Percentiles rank a stretch among this genome's conserved stretches.
These are phyloP conservation scores for Peromyscus leucopus DNA, from an alignment of 2,113 vertebrate genomes.

Conservation along the genomic window DNA sequence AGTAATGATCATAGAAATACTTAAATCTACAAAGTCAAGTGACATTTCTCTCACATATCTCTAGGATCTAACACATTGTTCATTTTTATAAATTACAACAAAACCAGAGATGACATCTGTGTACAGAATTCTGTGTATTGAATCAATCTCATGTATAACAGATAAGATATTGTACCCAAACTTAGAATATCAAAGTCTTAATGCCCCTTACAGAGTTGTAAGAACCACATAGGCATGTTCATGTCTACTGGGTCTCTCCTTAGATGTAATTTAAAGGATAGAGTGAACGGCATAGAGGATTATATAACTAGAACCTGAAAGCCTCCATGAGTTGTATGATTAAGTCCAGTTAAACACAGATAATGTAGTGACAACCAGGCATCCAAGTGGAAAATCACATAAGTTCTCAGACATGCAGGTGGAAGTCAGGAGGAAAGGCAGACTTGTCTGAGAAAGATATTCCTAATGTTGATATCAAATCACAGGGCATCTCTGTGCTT, in stretches of 20 bases:
- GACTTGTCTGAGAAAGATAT: background rate
- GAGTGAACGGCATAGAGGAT: background rate
- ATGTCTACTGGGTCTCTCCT: background rate
- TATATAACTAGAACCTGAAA: background rate
- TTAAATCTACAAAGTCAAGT: constrained; percentile 45
- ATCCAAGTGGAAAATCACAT: constrained; percentile 7
- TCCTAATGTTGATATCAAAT: background rate
- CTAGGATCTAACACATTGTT: background rate
- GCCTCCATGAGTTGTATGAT: background rate
- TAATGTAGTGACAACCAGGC: background rate
- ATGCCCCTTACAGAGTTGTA: background rate
- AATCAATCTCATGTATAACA: background rate
- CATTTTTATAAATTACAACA: constrained; percentile 44
- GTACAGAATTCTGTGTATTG: background rate
- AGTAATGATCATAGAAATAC: constrained; percentile 5
- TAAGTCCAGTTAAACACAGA: constrained; percentile 10
- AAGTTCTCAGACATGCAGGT: background rate
- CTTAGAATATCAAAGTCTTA: background rate
- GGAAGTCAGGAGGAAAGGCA: background rate
- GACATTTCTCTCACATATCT: background rate
- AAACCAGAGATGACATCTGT: background rate
- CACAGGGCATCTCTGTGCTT: background rate
- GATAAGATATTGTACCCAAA: background rate
- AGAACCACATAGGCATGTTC: background rate
- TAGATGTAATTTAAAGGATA: background rate